Percentiles rank a stretch among this genome's conserved stretches.
phyloP scores from a whole-genome alignment of 35 echinoderm and acorn worm species.

The Stichopus chloronotus region DNA sequence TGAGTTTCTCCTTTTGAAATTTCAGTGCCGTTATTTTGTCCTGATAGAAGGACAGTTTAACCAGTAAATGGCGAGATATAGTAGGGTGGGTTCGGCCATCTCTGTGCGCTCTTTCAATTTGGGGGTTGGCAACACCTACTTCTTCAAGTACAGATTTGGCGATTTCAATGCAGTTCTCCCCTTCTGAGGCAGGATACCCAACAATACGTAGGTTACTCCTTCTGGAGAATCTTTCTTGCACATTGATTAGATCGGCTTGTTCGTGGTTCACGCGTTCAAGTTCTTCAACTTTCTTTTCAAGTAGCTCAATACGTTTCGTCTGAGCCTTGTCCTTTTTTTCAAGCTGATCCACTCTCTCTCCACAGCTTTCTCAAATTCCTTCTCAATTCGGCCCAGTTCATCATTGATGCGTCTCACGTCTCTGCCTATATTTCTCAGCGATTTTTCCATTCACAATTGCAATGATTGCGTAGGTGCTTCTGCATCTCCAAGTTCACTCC shows the following conservation, averaged over 20 bases:
- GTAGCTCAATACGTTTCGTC: not conserved
- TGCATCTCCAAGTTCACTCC: not conserved
- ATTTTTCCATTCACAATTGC: not conserved
- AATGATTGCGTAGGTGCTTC: not conserved
- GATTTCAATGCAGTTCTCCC: constrained; percentile 8
- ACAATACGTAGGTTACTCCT: constrained; percentile 30
- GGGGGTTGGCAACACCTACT: not conserved
- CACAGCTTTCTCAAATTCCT: constrained; percentile 16
- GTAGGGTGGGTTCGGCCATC: not conserved
- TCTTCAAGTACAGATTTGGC: constrained; percentile 17
- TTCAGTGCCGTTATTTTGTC: too few species aligned
- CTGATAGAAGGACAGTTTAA: too few species aligned
- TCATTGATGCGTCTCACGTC: not conserved
- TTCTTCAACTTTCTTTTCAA: not conserved
- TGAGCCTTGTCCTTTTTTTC: not conserved
- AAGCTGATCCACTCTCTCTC: constrained; percentile 12
- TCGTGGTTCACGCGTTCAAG: not conserved
- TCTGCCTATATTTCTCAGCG: not conserved
- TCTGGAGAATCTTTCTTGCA: constrained; percentile 16
- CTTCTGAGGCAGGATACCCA: not conserved
- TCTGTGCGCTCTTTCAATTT: constrained; percentile 34
- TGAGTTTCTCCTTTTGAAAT: too few species aligned
- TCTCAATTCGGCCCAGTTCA: not conserved
- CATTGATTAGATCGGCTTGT: not conserved
- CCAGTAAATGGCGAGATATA: not conserved